Evolutionary conservation across 2,888 invertebrate genomes (phyloP).

Genomic region (Chloroclysta siterata): DNA sequence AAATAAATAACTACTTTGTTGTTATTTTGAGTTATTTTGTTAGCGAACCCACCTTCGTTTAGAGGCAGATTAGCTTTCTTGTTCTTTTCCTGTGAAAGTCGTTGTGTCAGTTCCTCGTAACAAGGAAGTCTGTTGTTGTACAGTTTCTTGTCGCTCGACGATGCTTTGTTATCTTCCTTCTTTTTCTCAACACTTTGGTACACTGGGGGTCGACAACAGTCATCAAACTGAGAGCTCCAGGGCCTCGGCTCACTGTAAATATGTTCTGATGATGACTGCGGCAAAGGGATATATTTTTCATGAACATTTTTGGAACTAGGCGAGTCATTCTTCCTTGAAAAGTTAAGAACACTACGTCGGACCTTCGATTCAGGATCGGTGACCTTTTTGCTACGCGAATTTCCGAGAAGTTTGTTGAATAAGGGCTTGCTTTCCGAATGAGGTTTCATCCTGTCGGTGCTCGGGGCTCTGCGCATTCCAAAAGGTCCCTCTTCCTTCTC

Average conservation of each 20-base stretch:
- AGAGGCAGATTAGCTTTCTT: conserved; percentile 70
- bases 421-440: conserved; percentile 73
- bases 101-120: conserved; percentile 76
- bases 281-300: conserved; percentile 79
- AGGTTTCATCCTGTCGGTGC: conserved; percentile 76
- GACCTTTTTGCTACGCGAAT: conserved; percentile 72
- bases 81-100: conserved; percentile 77
- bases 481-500: conserved; percentile 70
- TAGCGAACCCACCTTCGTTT: conserved; percentile 65
- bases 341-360: conserved; percentile 75
- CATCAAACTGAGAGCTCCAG: conserved; percentile 70
- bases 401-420: conserved; percentile 76
- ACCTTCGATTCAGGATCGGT: conserved; percentile 70
- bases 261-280: conserved; percentile 68
- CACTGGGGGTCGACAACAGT: conserved; percentile 75
- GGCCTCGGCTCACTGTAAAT: conserved; percentile 76
- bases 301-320: conserved; percentile 69
- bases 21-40: conserved; percentile 79
- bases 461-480: conserved; percentile 78
- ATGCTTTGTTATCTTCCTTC: conserved; percentile 62
- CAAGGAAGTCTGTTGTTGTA: conserved; percentile 77
- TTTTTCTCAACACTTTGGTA: conserved; percentile 79
- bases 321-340: conserved; percentile 66
- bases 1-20: conserved; percentile 91
- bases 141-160: conserved; percentile 66